Percentiles rank a stretch among this genome's conserved stretches.
These are phyloP conservation scores for Coranthus polyacanthus DNA, from an alignment of 2,797 vertebrate species.

Conservation along the genomic window DNA sequence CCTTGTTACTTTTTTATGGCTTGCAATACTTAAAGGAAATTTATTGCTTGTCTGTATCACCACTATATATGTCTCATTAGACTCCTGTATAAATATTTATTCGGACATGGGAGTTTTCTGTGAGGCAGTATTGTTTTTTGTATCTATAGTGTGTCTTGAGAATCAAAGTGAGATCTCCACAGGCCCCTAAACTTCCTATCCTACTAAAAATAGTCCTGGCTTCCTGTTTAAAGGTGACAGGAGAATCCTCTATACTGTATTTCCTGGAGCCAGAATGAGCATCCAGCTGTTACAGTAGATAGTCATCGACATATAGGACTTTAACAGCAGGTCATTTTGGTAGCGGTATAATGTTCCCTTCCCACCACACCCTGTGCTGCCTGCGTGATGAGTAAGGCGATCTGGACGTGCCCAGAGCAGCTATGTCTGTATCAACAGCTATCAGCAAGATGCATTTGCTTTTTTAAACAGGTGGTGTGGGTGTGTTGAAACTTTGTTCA, in stretches of 20 bases:
- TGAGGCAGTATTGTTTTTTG: not conserved
- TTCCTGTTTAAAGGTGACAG: slow-evolving; percentile 64
- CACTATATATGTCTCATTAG: not conserved
- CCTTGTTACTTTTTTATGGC: not conserved
- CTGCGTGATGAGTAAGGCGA: slow-evolving; percentile 80
- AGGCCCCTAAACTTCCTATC: not conserved
- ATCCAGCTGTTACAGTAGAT: slow-evolving; percentile 77
- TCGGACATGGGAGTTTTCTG: not conserved
- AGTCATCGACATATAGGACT: slow-evolving; percentile 68
- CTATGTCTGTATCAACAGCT: slow-evolving; percentile 76
- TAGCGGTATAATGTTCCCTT: slow-evolving; percentile 73
- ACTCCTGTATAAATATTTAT: not conserved
- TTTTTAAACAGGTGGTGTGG: slow-evolving; percentile 69
- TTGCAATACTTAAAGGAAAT: not conserved
- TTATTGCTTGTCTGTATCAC: not conserved
- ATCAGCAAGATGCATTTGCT: slow-evolving; percentile 74
- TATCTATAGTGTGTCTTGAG: slow-evolving; percentile 1
- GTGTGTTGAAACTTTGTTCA: slow-evolving; percentile 57
- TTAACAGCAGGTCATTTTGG: slow-evolving; percentile 69
- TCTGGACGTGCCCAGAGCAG: slow-evolving; percentile 82
- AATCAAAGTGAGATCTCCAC: slow-evolving; percentile 13
- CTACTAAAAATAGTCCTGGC: slow-evolving; percentile 57
- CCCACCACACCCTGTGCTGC: slow-evolving; percentile 62
- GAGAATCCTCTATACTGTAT: slow-evolving; percentile 46
- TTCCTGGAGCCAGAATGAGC: slow-evolving; percentile 64